Evolutionary conservation across 2,113 vertebrate genomes (phyloP), one percentile per base, ranked within the genome.

Genomic region (Mesitornis unicolor): DNA sequence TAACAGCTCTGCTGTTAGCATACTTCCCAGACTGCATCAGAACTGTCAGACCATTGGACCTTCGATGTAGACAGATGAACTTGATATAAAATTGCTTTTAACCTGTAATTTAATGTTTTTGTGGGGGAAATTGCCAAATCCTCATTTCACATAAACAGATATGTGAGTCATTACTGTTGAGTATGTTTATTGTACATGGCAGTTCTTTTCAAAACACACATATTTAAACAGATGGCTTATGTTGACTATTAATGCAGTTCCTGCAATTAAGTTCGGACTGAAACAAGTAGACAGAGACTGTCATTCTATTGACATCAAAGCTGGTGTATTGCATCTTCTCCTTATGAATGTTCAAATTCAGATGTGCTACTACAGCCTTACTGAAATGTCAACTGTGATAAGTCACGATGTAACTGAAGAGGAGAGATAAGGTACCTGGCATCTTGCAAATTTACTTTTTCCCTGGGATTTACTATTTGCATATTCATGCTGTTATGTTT

Each of bases 141-240:
- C 38, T 64, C 57, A 3, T 84, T 93, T 95, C 75, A 68, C 64
- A 57, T 69, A 57, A 76, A 64, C 40, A 85, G 91, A 77, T 92
- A 89, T n/a, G 48, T 77, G 90, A 96, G 75, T 93, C 86, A 94
- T 94, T 87, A 87, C 65, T 87, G 82, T 57, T 53, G 70, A 94
- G 42, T 69, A 40, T 97, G 93, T 96, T 97, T 96, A 94, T 95
- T 69, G 67, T 91, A 83, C 60, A n/a, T 82, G 84, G 57, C 94
- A 94, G 87, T 56, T 83, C 94, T 96, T 94, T 95, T 88, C 94
- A 94, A 97, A 96, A 89, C 93, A 96, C 91, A 80, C 81, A 93
- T 89, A 81, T 96, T 96, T 95, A 96, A 97, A 95, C 97, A 97
- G 97, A 97, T 97, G 97, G 96, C 94, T 96, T 83, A 40, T 90